Conservation (phyloP, 2,888 invertebrate genomes). For the Dysmachus trigonus region DNA sequence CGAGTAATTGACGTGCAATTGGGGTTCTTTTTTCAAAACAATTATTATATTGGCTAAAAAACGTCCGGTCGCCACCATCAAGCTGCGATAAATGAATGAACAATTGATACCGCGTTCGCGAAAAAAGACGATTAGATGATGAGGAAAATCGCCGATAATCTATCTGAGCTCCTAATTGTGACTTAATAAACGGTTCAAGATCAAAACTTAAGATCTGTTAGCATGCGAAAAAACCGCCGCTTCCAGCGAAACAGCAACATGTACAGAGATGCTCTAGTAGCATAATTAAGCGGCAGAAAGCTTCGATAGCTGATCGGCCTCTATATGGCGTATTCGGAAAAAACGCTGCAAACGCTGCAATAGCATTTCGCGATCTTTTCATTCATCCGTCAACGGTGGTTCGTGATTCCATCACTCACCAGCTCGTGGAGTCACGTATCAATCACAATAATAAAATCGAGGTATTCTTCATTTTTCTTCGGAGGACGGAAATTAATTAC, state of each 20-base stretch:
- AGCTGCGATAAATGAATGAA: constrained; percentile 14
- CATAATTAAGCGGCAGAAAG: not conserved
- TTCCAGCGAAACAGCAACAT: not conserved
- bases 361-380: not conserved
- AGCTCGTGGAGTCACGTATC: not conserved
- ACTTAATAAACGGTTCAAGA: constrained; percentile 36
- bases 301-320: not conserved
- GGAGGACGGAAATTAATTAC: constrained; percentile 6
- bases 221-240: not conserved
- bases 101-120: constrained; percentile 10
- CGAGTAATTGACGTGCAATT: constrained; percentile 45
- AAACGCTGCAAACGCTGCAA: not conserved
- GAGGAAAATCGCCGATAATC: constrained; percentile 8
- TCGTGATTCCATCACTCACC: not conserved
- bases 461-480: not conserved
- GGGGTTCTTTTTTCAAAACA: constrained; percentile 17
- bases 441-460: constrained; percentile 17
- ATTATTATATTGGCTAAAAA: constrained; percentile 14
- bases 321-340: not conserved
- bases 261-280: not conserved
- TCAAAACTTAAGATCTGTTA: not conserved
- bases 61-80: not conserved
- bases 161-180: constrained; percentile 11
- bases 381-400: not conserved
- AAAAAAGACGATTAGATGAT: not conserved